Conservation (phyloP, 2,797 vertebrate species). For the Macroramphosus scolopax region DNA sequence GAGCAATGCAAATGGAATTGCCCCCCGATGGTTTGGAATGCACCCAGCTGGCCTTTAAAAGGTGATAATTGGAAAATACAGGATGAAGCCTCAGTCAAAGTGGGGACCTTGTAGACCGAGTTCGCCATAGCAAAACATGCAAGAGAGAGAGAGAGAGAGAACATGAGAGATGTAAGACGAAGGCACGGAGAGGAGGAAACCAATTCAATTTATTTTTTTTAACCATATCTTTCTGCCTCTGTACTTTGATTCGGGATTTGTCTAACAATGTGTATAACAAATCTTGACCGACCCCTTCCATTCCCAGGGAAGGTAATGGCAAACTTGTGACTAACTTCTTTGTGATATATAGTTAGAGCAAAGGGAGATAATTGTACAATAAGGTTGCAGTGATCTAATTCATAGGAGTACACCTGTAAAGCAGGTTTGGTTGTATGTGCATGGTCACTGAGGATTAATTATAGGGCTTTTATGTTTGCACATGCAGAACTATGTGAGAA, state of each 20-base stretch:
- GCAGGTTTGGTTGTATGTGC: too few species aligned
- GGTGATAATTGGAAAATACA: constrained; percentile 99
- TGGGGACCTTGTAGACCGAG: constrained; percentile 85
- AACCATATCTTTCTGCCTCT: neutral
- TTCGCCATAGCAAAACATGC: constrained; percentile 65
- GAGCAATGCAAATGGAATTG: constrained; percentile 99
- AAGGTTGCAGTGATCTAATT: too few species aligned
- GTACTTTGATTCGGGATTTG: neutral
- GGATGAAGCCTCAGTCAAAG: constrained; percentile 94
- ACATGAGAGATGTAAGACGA: constrained; percentile 18
- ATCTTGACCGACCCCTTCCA: too few species aligned
- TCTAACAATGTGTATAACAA: too few species aligned
- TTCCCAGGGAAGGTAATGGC: too few species aligned
- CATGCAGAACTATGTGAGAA: too few species aligned
- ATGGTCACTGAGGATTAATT: too few species aligned
- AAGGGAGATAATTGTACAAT: too few species aligned
- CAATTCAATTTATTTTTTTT: constrained; percentile 2
- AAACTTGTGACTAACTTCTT: too few species aligned
- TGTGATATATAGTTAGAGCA: too few species aligned
- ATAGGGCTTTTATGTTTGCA: too few species aligned
- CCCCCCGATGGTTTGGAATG: constrained; percentile 98
- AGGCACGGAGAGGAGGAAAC: constrained; percentile 9
- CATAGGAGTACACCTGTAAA: too few species aligned
- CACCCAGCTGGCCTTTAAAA: constrained; percentile 99
- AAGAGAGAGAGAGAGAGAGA: constrained; percentile 29